These are phyloP conservation scores for Eristalinus aeneus DNA, from an alignment of 2,888 invertebrate species.

Conservation along the genomic window DNA sequence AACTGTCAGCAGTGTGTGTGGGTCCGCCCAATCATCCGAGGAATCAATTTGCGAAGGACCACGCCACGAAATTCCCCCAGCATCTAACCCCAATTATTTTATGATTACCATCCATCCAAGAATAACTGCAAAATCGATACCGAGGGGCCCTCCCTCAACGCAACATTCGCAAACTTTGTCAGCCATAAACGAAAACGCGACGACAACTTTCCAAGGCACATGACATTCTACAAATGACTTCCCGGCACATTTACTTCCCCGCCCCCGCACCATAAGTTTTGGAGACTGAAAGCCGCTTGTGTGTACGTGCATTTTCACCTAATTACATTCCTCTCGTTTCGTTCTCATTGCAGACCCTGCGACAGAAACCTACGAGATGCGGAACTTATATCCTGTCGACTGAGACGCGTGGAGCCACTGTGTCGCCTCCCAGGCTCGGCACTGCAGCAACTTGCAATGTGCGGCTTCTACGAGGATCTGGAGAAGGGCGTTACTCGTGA, in stretches of 20 bases:
- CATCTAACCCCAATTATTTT: slow-evolving; percentile 2
- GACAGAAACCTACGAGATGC: slow-evolving; percentile 88
- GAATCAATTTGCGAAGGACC: slow-evolving; percentile 3
- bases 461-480: slow-evolving; percentile 89
- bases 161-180: background rate
- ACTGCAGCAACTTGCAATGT: slow-evolving; percentile 87
- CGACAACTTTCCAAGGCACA: slow-evolving; percentile 15
- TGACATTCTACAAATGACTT: slow-evolving; percentile 32
- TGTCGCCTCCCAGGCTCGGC: slow-evolving; percentile 86
- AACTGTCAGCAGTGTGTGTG: background rate
- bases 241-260: background rate
- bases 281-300: background rate
- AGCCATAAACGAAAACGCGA: background rate
- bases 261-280: background rate
- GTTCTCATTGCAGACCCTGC: slow-evolving; percentile 83
- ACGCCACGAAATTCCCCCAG: background rate
- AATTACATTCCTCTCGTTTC: slow-evolving; percentile 24
- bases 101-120: slow-evolving; percentile 1
- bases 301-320: background rate
- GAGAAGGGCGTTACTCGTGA: slow-evolving; percentile 89
- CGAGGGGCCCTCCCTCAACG: background rate
- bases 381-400: slow-evolving; percentile 86
- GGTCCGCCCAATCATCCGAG: background rate
- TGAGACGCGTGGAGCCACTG: slow-evolving; percentile 84
- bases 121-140: slow-evolving; percentile 37